Conservation (phyloP, 2,888 invertebrate genomes). For the Philopedon plagiatum region DNA sequence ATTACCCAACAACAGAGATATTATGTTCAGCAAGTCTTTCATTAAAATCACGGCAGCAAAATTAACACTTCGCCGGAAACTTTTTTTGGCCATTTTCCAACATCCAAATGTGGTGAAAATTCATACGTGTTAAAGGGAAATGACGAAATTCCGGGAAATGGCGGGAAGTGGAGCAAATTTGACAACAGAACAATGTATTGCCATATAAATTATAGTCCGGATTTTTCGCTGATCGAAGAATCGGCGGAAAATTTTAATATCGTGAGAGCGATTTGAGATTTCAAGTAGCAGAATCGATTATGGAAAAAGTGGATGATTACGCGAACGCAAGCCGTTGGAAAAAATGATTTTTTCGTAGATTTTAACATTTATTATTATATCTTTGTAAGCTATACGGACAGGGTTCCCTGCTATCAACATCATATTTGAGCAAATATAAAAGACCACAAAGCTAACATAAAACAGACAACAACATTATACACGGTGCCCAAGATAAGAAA, state of each 20-base stretch:
- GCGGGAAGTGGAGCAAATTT: conserved; percentile 20
- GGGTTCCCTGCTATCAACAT: no score
- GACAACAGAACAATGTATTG: conserved; percentile 30
- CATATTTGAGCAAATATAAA: no score
- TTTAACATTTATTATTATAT: no score
- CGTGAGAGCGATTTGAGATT: background rate
- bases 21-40: background rate
- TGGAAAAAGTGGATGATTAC: background rate
- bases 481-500: no score
- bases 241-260: conserved; percentile 19
- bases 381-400: no score
- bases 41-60: conserved; percentile 5
- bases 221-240: conserved; percentile 20
- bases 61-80: background rate
- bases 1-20: background rate
- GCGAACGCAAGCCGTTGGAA: no score
- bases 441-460: no score
- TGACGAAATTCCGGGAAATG: conserved; percentile 25
- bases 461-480: no score
- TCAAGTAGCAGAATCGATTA: conserved; percentile 1
- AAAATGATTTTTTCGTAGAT: no score
- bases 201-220: conserved; percentile 23
- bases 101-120: conserved; percentile 20
- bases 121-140: conserved; percentile 23
- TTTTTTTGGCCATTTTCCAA: conserved; percentile 11